Evolutionary conservation across 2,797 vertebrate species (phyloP).

Genomic region (Tapirus indicus): DNA sequence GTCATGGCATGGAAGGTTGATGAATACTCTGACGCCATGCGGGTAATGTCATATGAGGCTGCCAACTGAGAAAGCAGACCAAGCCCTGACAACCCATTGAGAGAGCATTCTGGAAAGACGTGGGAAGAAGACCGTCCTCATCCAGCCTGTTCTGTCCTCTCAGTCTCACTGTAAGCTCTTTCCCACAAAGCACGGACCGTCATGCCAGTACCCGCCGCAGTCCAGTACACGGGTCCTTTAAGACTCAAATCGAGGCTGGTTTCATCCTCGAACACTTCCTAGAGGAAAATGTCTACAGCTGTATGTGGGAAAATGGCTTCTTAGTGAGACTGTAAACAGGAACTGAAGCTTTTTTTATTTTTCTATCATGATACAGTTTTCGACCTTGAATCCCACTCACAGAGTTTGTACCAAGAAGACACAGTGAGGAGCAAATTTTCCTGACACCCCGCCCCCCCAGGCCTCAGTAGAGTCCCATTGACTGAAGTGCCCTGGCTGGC

Average conservation of each 20-base stretch:
- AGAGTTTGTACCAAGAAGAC: not conserved
- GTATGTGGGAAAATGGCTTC: not conserved
- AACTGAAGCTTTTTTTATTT: not conserved
- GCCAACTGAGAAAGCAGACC: not conserved
- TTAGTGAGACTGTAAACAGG: not conserved
- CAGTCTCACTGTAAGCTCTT: accelerated
- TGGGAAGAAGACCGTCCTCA: not conserved
- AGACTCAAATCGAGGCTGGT: not conserved
- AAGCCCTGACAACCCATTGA: not conserved
- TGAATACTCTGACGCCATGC: accelerated
- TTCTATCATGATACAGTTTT: not conserved
- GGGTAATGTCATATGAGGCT: not conserved
- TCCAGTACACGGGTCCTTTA: not conserved
- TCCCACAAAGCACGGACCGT: not conserved
- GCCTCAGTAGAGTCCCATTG: not conserved
- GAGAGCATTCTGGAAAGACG: not conserved
- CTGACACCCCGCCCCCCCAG: accelerated
- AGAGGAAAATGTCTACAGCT: not conserved
- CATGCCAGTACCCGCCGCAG: accelerated
- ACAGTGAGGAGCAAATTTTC: accelerated
- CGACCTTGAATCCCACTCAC: conserved; percentile 1
- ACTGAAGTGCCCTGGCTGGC: not conserved
- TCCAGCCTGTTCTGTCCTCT: not conserved
- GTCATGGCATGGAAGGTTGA: not conserved
- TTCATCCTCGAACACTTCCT: not conserved